Base-by-base conservation (phyloP, 2,888 invertebrate species). In the Nomada ferruginata region DNA sequence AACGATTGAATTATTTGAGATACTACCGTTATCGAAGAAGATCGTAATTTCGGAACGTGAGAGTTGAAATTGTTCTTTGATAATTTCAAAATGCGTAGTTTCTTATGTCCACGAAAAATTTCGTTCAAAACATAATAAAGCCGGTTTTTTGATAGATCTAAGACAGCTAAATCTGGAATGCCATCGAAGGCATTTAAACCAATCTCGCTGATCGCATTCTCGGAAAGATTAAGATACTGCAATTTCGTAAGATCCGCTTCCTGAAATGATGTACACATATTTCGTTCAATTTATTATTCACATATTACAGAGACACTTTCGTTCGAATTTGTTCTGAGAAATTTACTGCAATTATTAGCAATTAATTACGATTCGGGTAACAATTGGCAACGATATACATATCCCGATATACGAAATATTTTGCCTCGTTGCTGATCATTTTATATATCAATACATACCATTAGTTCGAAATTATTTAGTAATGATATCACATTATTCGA, bases 81-180 rank as follows among this genome's bases (percentile, higher is more conserved):
- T 3, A 94, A 82, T 64, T 90, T 89, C 13, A 94, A 83, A 57
- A 92, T 89, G 36, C 87, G 88, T 20, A 94, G 82, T 71, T 89
- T 92, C 11, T 83, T 85, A n/a, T 89, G 92, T 23, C 89, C 85
- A 7, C 90, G 83, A 82, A 95, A 95, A 2, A 93, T 94, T 42
- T 94, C 94, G 2, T 94, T 88, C 2, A 92, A 90, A 50, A 95
- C 88, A 55, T 90, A 91, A 53, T 94, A 90, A 15, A 95, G 88
- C 74, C 92, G 92, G 89, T 95, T 95, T 66, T 87, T 86, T 42
- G 94, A 94, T 77, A 95, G 85, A 82, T 95, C 95, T 36, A 95
- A 89, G 53, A 93, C 91, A 11, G 93, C 91, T 11, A 95, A 92
- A 71, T 95, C 93, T 4, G 92, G 83, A 69, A 95, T 91, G 3